Percentiles rank a stretch among this genome's conserved stretches.
These are phyloP conservation scores for Trichopoda pennipes DNA, from an alignment of 2,888 invertebrate species.

Conservation along the genomic window DNA sequence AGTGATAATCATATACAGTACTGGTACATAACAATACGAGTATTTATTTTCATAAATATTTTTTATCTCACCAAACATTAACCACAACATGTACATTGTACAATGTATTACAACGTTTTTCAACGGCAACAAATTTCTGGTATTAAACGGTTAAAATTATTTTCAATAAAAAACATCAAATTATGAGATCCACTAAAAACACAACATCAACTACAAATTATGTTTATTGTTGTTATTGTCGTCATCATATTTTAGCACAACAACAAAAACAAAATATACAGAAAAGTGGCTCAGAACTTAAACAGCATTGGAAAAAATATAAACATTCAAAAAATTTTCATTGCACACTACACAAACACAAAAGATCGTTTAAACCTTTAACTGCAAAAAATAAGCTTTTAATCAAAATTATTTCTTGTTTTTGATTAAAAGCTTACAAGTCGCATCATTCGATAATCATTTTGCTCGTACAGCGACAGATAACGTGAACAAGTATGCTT, in stretches of 20 bases:
- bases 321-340: constrained; percentile 31
- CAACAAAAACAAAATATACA: not conserved
- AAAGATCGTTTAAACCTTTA: too few species aligned
- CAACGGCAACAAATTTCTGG: constrained; percentile 54
- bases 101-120: constrained; percentile 27
- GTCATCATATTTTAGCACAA: constrained; percentile 27
- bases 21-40: constrained; percentile 28
- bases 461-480: too few species aligned
- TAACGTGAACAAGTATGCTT: too few species aligned
- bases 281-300: constrained; percentile 51
- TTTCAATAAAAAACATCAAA: constrained; percentile 61
- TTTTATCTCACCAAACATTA: constrained; percentile 57
- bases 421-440: too few species aligned
- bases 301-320: constrained; percentile 55
- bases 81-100: constrained; percentile 64
- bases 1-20: constrained; percentile 30
- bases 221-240: constrained; percentile 40
- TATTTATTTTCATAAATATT: constrained; percentile 46
- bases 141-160: constrained; percentile 58
- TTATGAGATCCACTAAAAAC: constrained; percentile 64
- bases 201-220: constrained; percentile 54
- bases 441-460: too few species aligned
- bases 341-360: not conserved
- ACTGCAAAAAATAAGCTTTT: too few species aligned
- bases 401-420: too few species aligned